These are phyloP conservation scores for Tinea trinotella DNA, from an alignment of 2,888 invertebrate genomes.

Conservation along the genomic window DNA sequence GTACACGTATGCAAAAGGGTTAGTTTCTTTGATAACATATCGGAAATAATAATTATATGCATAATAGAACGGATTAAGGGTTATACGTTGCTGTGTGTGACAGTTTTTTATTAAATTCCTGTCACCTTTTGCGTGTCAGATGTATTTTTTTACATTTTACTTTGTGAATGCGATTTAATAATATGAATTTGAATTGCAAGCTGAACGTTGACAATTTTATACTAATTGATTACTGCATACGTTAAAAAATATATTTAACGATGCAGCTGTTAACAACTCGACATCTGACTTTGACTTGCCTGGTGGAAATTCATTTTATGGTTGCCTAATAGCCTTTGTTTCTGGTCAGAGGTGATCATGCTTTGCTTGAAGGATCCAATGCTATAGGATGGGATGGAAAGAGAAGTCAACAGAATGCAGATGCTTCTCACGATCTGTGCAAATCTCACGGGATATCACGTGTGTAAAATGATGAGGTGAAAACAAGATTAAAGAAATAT, in stretches of 20 bases:
- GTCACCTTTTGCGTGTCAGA: slow-evolving; percentile 63
- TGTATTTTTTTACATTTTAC: slow-evolving; percentile 43
- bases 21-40: slow-evolving; percentile 66
- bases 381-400: too few relatives aligned
- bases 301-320: not conserved
- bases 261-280: too few relatives aligned
- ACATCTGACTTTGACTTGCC: too few relatives aligned
- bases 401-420: too few relatives aligned
- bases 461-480: too few relatives aligned
- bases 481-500: too few relatives aligned
- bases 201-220: slow-evolving; percentile 41
- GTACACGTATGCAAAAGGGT: slow-evolving; percentile 61
- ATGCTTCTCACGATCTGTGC: too few relatives aligned
- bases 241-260: not conserved
- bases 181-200: slow-evolving; percentile 54
- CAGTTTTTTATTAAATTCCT: slow-evolving; percentile 50
- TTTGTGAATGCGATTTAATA: slow-evolving; percentile 46
- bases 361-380: too few relatives aligned
- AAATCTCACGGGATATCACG: too few relatives aligned
- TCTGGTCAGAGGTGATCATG: too few relatives aligned
- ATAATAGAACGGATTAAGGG: slow-evolving; percentile 68
- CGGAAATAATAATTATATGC: slow-evolving; percentile 73
- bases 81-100: slow-evolving; percentile 46
- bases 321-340: too few relatives aligned
- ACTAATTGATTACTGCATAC: slow-evolving; percentile 43